Evolutionary conservation across 1,140 invertebrate species (phyloP).

Genomic region (Augochlora pura): DNA sequence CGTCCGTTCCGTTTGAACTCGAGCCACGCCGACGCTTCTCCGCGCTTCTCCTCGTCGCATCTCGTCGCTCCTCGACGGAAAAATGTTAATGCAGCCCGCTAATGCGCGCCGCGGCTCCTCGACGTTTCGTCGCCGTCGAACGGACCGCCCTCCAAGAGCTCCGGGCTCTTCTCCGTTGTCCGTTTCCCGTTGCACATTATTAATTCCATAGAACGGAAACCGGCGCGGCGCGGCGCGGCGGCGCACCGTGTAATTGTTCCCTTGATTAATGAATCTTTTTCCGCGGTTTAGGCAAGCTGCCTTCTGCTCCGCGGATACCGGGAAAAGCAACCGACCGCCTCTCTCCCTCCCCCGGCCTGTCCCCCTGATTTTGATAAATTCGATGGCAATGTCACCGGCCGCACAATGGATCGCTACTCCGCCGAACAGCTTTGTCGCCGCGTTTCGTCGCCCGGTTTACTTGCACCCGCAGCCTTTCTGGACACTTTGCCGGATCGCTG

Average conservation of each 20-base stretch:
- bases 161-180: background rate
- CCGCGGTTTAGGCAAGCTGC: background rate
- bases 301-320: background rate
- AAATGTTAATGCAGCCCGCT: background rate
- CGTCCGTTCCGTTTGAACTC: no score
- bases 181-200: background rate
- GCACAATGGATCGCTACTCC: slow-evolving; percentile 11
- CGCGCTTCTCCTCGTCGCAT: no score
- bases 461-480: background rate
- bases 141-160: background rate
- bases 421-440: background rate
- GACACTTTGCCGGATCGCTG: background rate
- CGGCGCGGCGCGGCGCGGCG: no score
- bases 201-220: slow-evolving; percentile 6
- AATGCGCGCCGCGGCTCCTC: no score
- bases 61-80: no score
- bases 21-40: no score
- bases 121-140: background rate
- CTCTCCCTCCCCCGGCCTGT: background rate
- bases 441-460: slow-evolving; percentile 16
- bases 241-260: slow-evolving; percentile 11
- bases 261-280: slow-evolving; percentile 41
- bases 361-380: slow-evolving; percentile 40
- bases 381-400: slow-evolving; percentile 17
- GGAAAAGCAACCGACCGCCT: background rate